phyloP scores from a whole-genome alignment of 2,888 invertebrate genomes.

The Anoplius nigerrimus region DNA sequence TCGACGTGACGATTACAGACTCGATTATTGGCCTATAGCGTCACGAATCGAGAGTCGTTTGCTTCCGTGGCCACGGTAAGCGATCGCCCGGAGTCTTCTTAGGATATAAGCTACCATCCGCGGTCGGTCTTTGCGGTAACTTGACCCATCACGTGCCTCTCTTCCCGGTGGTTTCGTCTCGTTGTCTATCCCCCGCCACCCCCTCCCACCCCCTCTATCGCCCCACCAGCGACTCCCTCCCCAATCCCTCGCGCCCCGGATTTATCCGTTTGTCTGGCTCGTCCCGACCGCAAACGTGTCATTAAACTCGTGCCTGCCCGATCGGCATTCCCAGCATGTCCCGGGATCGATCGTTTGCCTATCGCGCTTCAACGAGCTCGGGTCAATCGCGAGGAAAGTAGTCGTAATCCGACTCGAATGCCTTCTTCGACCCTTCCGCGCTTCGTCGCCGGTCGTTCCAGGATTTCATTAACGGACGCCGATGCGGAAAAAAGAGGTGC shows the following conservation, averaged over 20 bases:
- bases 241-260: conserved; percentile 9
- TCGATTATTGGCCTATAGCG: conserved; percentile 1
- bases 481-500: too few species aligned
- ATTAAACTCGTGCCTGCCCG: conserved; percentile 33
- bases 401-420: neutral
- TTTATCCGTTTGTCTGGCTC: conserved; percentile 30
- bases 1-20: conserved; percentile 7
- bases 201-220: neutral
- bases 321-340: neutral
- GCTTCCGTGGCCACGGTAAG: conserved; percentile 6
- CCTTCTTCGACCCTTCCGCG: neutral
- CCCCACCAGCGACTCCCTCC: neutral
- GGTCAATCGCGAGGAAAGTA: too few species aligned
- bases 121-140: conserved; percentile 36
- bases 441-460: too few species aligned
- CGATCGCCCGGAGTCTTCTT: neutral
- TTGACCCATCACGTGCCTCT: conserved; percentile 35
- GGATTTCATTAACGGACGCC: too few species aligned
- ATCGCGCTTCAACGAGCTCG: too few species aligned
- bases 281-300: conserved; percentile 41
- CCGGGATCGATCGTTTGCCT: too few species aligned
- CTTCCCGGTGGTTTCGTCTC: conserved; percentile 11
- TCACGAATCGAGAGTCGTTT: neutral
- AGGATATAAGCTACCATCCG: conserved; percentile 13
- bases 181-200: conserved; percentile 15